phyloP scores from a whole-genome alignment of 64 coral and sea anemone species.

The Trachythela sp. region DNA sequence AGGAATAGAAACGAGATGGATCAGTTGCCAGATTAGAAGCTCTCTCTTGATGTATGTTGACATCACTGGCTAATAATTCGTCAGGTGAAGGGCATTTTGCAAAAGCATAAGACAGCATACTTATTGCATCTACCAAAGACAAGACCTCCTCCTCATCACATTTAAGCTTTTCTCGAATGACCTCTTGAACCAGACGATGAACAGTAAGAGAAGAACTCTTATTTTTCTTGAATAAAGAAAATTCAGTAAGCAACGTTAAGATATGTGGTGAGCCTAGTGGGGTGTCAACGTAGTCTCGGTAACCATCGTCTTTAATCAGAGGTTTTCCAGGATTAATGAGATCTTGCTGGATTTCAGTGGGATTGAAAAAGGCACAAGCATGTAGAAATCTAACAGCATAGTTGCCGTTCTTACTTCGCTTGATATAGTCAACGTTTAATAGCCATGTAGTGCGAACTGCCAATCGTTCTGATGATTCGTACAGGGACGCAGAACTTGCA shows the following conservation, averaged over 20 bases:
- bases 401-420: neutral
- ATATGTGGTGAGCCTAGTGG: neutral
- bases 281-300: neutral
- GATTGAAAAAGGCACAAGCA: neutral
- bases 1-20: no score
- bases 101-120: no score
- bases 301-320: no score
- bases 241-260: neutral
- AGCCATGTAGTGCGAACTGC: constrained; percentile 54
- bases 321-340: no score
- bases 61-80: no score
- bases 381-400: neutral
- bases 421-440: constrained; percentile 50
- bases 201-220: neutral
- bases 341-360: neutral
- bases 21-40: no score
- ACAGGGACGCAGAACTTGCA: constrained; percentile 18
- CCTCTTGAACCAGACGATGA: constrained; percentile 9
- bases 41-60: no score
- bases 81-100: no score
- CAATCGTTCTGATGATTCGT: constrained; percentile 33
- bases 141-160: no score
- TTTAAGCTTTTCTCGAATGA: neutral
- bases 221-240: neutral
- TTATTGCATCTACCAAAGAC: no score